Conservation (phyloP, 1,140 invertebrate species). For the Hermatobates lingyangjiaoensis region DNA sequence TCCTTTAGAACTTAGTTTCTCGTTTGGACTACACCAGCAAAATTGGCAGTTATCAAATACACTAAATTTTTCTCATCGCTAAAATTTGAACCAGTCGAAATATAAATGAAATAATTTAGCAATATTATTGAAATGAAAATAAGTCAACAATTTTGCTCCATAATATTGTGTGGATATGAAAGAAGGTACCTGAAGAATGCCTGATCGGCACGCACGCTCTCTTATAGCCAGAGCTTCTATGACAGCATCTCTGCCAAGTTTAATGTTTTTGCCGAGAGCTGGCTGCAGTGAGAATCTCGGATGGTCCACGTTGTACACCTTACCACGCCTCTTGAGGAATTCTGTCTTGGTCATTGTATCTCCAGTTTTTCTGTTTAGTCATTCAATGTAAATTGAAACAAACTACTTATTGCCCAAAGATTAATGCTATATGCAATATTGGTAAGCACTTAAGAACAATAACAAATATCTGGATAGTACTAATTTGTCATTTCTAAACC, state of each 20-base stretch:
- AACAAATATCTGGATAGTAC: too few species aligned
- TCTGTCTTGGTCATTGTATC: conserved; percentile 34
- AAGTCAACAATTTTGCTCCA: not conserved
- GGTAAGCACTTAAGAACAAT: too few species aligned
- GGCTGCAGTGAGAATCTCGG: conserved; percentile 30
- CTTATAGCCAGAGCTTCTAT: conserved; percentile 40
- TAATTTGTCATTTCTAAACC: too few species aligned
- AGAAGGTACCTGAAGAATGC: conserved; percentile 30
- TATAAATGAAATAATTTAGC: too few species aligned
- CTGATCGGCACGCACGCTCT: conserved; percentile 43
- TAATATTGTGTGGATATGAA: not conserved
- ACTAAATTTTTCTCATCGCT: too few species aligned
- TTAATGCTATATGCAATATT: too few species aligned
- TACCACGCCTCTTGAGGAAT: conserved; percentile 31
- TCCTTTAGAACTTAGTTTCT: too few species aligned
- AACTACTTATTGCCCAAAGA: too few species aligned
- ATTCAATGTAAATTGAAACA: too few species aligned
- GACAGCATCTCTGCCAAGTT: conserved; percentile 32
- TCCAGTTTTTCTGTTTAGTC: conserved; percentile 32
- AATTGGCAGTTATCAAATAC: too few species aligned
- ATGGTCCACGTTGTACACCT: conserved; percentile 31
- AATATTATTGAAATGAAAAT: not conserved
- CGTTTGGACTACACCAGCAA: too few species aligned
- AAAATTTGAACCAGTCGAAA: too few species aligned
- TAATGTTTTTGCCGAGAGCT: conserved; percentile 31